Base-by-base conservation (phyloP, 2,888 invertebrate genomes). In the Trileptium ribeirensis region DNA sequence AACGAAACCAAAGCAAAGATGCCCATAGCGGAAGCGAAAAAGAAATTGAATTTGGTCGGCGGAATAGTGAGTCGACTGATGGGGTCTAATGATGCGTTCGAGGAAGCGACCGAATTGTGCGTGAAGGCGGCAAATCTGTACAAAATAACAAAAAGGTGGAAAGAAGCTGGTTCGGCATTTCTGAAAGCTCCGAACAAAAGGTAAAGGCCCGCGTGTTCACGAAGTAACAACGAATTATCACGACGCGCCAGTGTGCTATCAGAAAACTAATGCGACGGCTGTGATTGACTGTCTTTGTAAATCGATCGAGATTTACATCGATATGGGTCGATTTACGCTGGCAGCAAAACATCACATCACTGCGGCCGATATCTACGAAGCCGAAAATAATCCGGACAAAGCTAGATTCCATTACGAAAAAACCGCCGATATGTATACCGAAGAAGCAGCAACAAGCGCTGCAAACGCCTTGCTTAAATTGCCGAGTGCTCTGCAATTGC, bases 381-480 rank as follows among this genome's bases (percentile, higher is more conserved):
- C 92, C 8, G 97, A 97, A 87, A 74, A 84, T 87, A 74, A 84
- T 2, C 86, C 87, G 3, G 85, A 87, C 78, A 8, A 24, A 51
- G 94, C 96, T 36, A 94, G 97, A 87, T 93, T 94, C 87, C 96
- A 97, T 90, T 99, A 96, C 90, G 97, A 99, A 88, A 95, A 96
- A 89, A 98, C 99, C 0, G 97, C 97, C 0, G 98, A 99, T 90
- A 99, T 95, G 91, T 99, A 96, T 90, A 93, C 93, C 87, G 98
- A 97, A 78, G 99, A 99, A 90, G 98, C 99, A 90, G 96, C 96
- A 86, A 96, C 95, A 87, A 90, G 96, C 83, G 95, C 97, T 0
- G 98, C 98, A 82, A 98, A 97, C 90, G 97, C 90, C 92, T 97
- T 91, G 91, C 98, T 70, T 98, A 97, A 91, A 95, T 99, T 81